Evolutionary conservation across 2,888 invertebrate species (phyloP), one percentile per base, ranked within the genome.

Genomic region (Cecidostiba fungosa): DNA sequence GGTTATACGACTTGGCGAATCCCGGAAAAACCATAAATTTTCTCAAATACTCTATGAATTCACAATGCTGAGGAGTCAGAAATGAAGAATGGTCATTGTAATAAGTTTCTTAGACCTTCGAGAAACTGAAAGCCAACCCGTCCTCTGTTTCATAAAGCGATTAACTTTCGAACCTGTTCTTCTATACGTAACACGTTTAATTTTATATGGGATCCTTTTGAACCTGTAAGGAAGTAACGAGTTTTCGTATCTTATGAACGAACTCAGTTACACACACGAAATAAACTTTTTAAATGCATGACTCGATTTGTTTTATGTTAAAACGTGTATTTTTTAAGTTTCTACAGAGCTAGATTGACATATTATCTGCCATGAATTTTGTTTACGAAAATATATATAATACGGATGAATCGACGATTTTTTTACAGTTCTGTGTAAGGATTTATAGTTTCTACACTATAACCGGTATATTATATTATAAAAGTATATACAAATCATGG

Each of bases 11-110:
- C 70, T 26, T 14, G 39, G 54, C 16, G 47, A 76, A 80, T 77
- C 80, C 29, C 16, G 59, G 84, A 77, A 84, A 78, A 78, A 32
- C 69, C 79, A 84, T 79, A 84, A 80, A 84, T 84, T 80, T 76
- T 73, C 79, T 80, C 39, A 32, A 76, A 76, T 76, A 43, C 54
- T 76, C 59, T 43, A 6, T 4, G 4, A 29, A n/a, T 59, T 23
- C 26, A 43, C 54, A 76, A 54, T 73, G 54, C 23, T 29, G 1
- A 16, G 62, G 47, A 23, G 84, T 79, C 84, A 69, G 36, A 39
- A 50, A 79, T 79, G 84, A 84, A 79, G 50, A 78, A 84, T 84
- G 66, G 54, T 36, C 62, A 73, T 47, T 74, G 54, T 77, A 83
- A 77, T 43, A 29, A 82, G 74, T 32, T 74, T 69, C 66, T 59